Evolutionary conservation across 2,113 vertebrate species (phyloP), one percentile per base, ranked within the genome.

Genomic region (Corythornis cristatus): DNA sequence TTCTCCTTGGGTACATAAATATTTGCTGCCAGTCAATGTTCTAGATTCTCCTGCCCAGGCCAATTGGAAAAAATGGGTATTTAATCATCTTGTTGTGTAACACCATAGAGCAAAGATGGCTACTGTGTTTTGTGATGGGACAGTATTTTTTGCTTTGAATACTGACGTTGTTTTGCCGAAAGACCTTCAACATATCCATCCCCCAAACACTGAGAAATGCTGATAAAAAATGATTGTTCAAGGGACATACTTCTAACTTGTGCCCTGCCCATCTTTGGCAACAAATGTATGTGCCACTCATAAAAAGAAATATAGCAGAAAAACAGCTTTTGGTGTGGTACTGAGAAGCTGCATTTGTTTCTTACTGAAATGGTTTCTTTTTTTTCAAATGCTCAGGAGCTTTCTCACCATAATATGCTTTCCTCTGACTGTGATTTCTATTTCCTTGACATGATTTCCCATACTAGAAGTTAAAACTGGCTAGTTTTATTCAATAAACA

Each of bases 1-100:
- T 87, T 86, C 43, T 82, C 33, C 64, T 45, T n/a, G 74, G 50
- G 68, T 73, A 80, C 94, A 85, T 51, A 92, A 76, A 78, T 50
- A 86, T 6, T 35, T 50, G 50, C 8, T 1, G 5, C 29, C 37
- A 40, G 4, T 75, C 85, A 89, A 9, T 43, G 23, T 65, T 91
- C 56, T 74, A 37, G 66, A 53, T 79, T 96, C 16, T 70, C 6
- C 28, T 5, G 3, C 3, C 2, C 3, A 17, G 40, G 15, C 31
- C 37, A 33, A 65, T 15, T 62, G 46, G 50, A 70, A 88, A 88
- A 91, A 85, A 68, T 12, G 33, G 12, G 23, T 45, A 50, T 37
- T 79, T 87, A 62, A 85, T 72, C 54, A 88, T n/a, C 22, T 65
- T 10, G 61, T 83, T 67, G 61, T 3, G 0, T 37, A 89, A 48